Conservation (phyloP, 2,797 vertebrate genomes). For the Ctenopoma multispine region DNA sequence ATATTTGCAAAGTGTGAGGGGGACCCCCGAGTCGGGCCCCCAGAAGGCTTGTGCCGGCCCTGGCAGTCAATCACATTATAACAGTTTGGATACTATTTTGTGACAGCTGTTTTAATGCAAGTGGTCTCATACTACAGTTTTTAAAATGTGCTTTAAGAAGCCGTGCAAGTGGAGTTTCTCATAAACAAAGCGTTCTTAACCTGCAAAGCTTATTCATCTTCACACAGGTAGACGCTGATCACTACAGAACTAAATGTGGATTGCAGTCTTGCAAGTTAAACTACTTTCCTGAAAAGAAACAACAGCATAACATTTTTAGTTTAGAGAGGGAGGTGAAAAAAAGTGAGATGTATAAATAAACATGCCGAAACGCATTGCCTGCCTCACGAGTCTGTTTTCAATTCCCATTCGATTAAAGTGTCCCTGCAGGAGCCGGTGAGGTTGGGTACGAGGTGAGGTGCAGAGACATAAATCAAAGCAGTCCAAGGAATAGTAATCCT, state of each 20-base stretch:
- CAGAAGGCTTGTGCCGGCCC: constrained; percentile 5
- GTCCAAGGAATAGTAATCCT: constrained; percentile 99
- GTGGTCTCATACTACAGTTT: neutral
- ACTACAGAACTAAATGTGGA: neutral
- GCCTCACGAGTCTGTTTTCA: constrained; percentile 73
- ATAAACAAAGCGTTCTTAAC: neutral
- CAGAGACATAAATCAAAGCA: constrained; percentile 97
- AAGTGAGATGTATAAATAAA: constrained; percentile 73
- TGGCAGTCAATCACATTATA: neutral
- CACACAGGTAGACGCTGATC: neutral
- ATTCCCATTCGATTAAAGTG: constrained; percentile 80
- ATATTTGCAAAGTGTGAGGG: too few relatives aligned
- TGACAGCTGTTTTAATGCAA: neutral
- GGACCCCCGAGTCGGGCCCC: neutral
- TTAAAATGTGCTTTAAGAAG: neutral
- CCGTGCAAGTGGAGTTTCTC: neutral
- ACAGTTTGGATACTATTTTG: neutral
- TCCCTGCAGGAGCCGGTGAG: constrained; percentile 81
- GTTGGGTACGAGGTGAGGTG: constrained; percentile 90
- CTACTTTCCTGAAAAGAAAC: constrained; percentile 13
- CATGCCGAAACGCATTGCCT: constrained; percentile 64
- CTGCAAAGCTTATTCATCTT: neutral
- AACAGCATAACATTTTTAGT: constrained; percentile 48
- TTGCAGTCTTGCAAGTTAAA: neutral
- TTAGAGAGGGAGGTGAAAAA: constrained; percentile 9